These are phyloP conservation scores for Busseola fusca DNA, from an alignment of 2,888 invertebrate species.

Conservation along the genomic window DNA sequence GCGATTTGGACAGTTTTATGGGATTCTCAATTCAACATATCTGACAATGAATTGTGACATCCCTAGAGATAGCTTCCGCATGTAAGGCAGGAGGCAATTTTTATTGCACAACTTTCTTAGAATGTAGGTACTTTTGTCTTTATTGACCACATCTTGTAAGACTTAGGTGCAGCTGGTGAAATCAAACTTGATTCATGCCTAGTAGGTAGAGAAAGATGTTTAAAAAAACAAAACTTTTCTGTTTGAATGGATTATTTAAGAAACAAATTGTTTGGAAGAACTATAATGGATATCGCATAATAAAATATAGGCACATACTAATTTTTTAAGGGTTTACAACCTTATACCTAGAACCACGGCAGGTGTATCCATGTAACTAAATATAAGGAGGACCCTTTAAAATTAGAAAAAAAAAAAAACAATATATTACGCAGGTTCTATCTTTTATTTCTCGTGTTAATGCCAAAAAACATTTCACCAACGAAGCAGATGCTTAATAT, in stretches of 20 bases:
- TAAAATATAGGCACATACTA: too few relatives aligned
- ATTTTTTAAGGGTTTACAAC: too few relatives aligned
- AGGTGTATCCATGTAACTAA: too few relatives aligned
- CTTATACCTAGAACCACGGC: too few relatives aligned
- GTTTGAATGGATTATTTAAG: background rate
- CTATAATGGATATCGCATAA: too few relatives aligned
- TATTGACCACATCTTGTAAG: background rate
- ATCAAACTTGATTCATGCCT: background rate
- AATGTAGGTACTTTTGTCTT: background rate
- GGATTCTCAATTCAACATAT: conserved; percentile 51
- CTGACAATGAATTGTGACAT: conserved; percentile 52
- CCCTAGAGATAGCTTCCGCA: conserved; percentile 56
- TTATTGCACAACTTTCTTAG: conserved; percentile 26
- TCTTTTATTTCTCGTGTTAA: too few relatives aligned
- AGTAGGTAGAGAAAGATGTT: background rate
- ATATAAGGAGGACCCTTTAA: too few relatives aligned
- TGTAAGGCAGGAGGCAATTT: conserved; percentile 42
- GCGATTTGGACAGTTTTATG: conserved; percentile 59
- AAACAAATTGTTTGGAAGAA: background rate
- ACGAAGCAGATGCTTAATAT: too few relatives aligned
- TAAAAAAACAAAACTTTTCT: background rate
- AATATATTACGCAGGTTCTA: too few relatives aligned
- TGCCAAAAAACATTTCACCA: too few relatives aligned
- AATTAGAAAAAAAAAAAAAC: too few relatives aligned
- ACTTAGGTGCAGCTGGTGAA: background rate